Evolutionary conservation across 2,797 vertebrate genomes (phyloP).

Genomic region (Pseudochromis fuscus): DNA sequence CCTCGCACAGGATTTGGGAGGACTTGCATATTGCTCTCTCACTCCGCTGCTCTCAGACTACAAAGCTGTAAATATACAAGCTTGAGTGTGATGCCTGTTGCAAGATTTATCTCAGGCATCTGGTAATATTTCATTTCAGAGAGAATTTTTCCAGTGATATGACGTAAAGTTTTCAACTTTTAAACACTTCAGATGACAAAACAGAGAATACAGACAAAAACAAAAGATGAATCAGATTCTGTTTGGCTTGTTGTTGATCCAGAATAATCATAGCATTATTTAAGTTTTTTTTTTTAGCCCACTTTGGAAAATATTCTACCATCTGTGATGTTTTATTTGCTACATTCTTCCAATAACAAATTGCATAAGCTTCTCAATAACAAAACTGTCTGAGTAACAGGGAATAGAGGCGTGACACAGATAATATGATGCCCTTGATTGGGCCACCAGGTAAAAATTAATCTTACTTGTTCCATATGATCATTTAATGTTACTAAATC

Average conservation of each 20-base stretch:
- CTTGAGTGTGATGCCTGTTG: slow-evolving; percentile 16
- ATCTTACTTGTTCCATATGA: no score
- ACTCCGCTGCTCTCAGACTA: slow-evolving; percentile 18
- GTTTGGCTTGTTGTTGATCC: background rate
- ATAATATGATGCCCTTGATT: no score
- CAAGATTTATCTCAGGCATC: slow-evolving; percentile 31
- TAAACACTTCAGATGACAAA: background rate
- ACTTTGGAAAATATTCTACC: no score
- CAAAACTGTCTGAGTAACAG: no score
- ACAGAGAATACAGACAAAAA: background rate
- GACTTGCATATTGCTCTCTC: slow-evolving; percentile 30
- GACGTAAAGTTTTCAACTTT: background rate
- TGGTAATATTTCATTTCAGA: slow-evolving; percentile 4
- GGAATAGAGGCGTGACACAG: no score
- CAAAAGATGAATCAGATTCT: background rate
- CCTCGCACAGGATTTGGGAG: slow-evolving; percentile 45
- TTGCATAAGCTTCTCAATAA: no score
- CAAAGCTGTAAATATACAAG: slow-evolving; percentile 40
- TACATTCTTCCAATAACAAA: no score
- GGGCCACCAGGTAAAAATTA: no score
- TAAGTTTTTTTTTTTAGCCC: no score
- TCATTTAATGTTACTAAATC: no score
- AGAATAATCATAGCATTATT: no score
- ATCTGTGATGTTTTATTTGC: no score
- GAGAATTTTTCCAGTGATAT: slow-evolving; percentile 6